These are phyloP conservation scores for Ophion ventricosus DNA, from an alignment of 2,888 invertebrate species.

Conservation along the genomic window DNA sequence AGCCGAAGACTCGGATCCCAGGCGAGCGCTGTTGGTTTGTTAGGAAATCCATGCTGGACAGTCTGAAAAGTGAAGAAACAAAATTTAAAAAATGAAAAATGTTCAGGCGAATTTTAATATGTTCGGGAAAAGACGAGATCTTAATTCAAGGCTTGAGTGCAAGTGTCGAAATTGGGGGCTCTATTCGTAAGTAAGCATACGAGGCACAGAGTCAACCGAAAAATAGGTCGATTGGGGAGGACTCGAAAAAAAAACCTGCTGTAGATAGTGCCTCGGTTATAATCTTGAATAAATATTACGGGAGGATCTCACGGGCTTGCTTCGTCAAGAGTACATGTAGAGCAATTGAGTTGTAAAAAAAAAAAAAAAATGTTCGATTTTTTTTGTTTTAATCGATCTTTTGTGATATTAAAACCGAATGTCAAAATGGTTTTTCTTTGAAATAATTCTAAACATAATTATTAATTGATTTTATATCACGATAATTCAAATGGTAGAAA, in stretches of 20 bases:
- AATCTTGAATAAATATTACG: conserved; percentile 19
- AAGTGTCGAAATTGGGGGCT: background rate
- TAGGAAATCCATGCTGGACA: conserved; percentile 98
- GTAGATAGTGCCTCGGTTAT: background rate
- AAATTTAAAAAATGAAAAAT: conserved; percentile 7
- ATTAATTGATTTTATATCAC: no score
- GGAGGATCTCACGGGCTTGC: background rate
- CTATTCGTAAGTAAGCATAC: background rate
- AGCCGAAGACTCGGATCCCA: conserved; percentile 95
- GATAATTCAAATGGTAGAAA: no score
- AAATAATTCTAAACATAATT: no score
- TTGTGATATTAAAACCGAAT: no score
- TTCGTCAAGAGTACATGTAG: no score
- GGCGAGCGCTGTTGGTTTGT: conserved; percentile 96
- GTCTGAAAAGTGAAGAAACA: conserved; percentile 87
- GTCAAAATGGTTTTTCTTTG: no score
- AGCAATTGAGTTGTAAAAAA: no score
- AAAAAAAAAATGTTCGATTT: no score
- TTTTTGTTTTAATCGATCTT: no score
- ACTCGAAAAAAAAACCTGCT: background rate
- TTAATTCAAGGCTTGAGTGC: background rate
- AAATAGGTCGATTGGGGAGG: conserved; percentile 26
- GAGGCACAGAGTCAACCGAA: conserved; percentile 1
- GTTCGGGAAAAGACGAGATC: background rate
- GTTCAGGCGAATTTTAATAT: background rate